Conservation (phyloP, 2,113 vertebrate genomes). For the Siniperca chuatsi region DNA sequence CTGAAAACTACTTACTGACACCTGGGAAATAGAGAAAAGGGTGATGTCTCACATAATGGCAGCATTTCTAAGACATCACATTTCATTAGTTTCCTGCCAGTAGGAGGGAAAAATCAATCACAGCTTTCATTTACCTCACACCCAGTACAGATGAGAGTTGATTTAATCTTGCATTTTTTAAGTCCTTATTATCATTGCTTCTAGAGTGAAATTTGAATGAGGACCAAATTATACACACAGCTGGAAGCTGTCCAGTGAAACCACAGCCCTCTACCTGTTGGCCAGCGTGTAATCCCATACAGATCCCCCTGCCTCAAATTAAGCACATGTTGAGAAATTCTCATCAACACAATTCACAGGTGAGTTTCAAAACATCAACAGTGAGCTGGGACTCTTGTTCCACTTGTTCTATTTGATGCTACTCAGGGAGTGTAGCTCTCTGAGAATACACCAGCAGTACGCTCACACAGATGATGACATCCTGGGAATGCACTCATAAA, state of each 20-base stretch:
- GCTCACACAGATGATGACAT: not conserved
- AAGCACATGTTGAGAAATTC: not conserved
- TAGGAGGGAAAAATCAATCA: constrained; percentile 52
- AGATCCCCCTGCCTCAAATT: not conserved
- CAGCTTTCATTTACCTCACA: constrained; percentile 25
- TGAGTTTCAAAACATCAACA: not conserved
- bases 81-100: constrained; percentile 66
- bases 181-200: constrained; percentile 28
- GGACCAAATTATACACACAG: not conserved
- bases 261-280: not conserved
- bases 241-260: not conserved
- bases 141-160: constrained; percentile 23
- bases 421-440: not conserved
- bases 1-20: constrained; percentile 66
- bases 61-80: constrained; percentile 67
- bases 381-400: too few species aligned
- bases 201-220: constrained; percentile 4
- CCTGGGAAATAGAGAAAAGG: constrained; percentile 63
- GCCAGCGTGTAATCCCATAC: not conserved
- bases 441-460: not conserved
- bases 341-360: not conserved
- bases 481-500: not conserved
- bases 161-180: constrained; percentile 37
- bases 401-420: constrained; percentile 1
- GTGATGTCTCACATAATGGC: constrained; percentile 61